Percentiles rank a stretch among this genome's conserved stretches.
phyloP scores from a whole-genome alignment of 92 coral and sea anemone species.

The Diadumene lineata region DNA sequence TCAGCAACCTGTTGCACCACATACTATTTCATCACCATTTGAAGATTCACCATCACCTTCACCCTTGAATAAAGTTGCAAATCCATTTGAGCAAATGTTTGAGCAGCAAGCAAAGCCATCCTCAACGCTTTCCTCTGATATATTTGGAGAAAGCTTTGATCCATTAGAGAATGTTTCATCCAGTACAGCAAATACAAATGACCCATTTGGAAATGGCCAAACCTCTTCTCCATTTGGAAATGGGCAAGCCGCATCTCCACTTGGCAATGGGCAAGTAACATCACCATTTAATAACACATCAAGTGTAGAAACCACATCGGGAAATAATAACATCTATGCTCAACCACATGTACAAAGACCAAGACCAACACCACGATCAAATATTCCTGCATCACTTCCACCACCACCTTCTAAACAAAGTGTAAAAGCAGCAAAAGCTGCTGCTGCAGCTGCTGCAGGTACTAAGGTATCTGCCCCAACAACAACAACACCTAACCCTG shows the following conservation, averaged over 20 bases:
- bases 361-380: slow-evolving; percentile 26
- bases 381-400: slow-evolving; percentile 63
- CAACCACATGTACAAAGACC: slow-evolving; percentile 37
- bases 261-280: slow-evolving; percentile 1
- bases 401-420: slow-evolving; percentile 97
- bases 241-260: background rate
- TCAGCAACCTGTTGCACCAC: slow-evolving; percentile 14
- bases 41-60: slow-evolving; percentile 22
- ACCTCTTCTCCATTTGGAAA: background rate
- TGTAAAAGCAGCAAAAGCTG: slow-evolving; percentile 75
- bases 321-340: slow-evolving; percentile 24
- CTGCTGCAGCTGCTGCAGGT: slow-evolving; percentile 38
- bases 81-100: slow-evolving; percentile 39
- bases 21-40: slow-evolving; percentile 34
- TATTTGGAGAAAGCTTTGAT: slow-evolving; percentile 38
- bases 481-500: slow-evolving; percentile 17
- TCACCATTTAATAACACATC: slow-evolving; percentile 7
- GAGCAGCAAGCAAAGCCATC: slow-evolving; percentile 13
- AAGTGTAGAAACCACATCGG: slow-evolving; percentile 12
- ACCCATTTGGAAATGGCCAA: slow-evolving; percentile 2
- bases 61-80: slow-evolving; percentile 17
- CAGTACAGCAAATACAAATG: background rate
- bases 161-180: slow-evolving; percentile 13
- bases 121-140: slow-evolving; percentile 1
- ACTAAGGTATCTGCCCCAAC: slow-evolving; percentile 19